phyloP scores from a whole-genome alignment of 2,888 invertebrate species.

The Watsonalla binaria region DNA sequence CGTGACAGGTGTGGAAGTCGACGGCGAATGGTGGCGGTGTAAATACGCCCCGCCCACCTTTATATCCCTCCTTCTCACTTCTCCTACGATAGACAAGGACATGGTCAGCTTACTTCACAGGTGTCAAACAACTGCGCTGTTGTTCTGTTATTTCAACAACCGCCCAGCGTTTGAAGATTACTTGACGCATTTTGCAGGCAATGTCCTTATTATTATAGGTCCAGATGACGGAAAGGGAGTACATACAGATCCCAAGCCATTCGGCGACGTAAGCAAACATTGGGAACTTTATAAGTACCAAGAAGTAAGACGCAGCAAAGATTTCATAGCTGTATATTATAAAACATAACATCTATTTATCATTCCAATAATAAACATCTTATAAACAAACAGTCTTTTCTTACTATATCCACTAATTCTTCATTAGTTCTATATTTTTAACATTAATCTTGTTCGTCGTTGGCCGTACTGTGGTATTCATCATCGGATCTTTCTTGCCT shows the following conservation, averaged over 20 bases:
- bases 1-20: slow-evolving; percentile 86
- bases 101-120: slow-evolving; percentile 54
- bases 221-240: slow-evolving; percentile 81
- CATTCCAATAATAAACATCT: slow-evolving; percentile 7
- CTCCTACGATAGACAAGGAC: slow-evolving; percentile 51
- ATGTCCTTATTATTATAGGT: slow-evolving; percentile 85
- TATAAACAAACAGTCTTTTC: slow-evolving; percentile 35
- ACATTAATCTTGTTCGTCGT: slow-evolving; percentile 70
- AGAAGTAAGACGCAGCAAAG: slow-evolving; percentile 80
- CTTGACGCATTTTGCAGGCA: slow-evolving; percentile 80
- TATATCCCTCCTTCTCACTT: slow-evolving; percentile 80
- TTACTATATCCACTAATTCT: slow-evolving; percentile 40
- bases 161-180: slow-evolving; percentile 83
- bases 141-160: slow-evolving; percentile 92
- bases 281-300: slow-evolving; percentile 80
- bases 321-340: slow-evolving; percentile 79
- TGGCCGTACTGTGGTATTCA: slow-evolving; percentile 64
- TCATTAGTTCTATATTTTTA: slow-evolving; percentile 73
- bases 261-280: slow-evolving; percentile 73
- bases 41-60: slow-evolving; percentile 86
- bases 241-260: slow-evolving; percentile 85
- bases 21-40: slow-evolving; percentile 88
- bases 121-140: slow-evolving; percentile 72
- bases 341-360: slow-evolving; percentile 9
- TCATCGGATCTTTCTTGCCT: slow-evolving; percentile 69